phyloP scores from a whole-genome alignment of 2,797 vertebrate genomes.

The Decapterus maruadsi region DNA sequence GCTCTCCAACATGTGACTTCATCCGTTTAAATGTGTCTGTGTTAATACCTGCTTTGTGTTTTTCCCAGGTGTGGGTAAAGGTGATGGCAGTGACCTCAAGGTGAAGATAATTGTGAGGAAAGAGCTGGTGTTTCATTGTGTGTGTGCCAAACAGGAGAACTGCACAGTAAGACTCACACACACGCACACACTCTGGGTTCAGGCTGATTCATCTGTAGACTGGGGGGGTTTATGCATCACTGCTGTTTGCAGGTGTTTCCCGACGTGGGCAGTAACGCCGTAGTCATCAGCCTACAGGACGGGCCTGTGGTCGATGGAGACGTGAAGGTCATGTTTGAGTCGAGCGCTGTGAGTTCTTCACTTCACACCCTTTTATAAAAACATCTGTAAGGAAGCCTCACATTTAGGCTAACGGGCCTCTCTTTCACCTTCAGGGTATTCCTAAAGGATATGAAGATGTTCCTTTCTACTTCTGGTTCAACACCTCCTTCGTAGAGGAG shows the following conservation, averaged over 20 bases:
- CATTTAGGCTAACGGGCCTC: background rate
- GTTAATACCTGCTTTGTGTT: slow-evolving; percentile 5
- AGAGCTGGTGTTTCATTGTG: slow-evolving; percentile 86
- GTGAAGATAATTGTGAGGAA: slow-evolving; percentile 89
- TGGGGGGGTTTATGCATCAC: fast-evolving
- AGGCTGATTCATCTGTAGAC: background rate
- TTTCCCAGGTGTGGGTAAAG: slow-evolving; percentile 90
- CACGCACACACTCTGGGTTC: background rate
- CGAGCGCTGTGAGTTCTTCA: slow-evolving; percentile 87
- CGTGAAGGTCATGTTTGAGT: slow-evolving; percentile 95
- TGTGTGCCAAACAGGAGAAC: slow-evolving; percentile 88
- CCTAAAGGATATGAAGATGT: slow-evolving; percentile 94
- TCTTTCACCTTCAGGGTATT: slow-evolving; percentile 83
- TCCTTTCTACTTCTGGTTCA: slow-evolving; percentile 97
- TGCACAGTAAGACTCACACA: slow-evolving; percentile 87
- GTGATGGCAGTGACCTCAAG: slow-evolving; percentile 91
- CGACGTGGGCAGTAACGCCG: slow-evolving; percentile 88
- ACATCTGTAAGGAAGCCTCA: background rate
- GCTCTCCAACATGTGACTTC: fast-evolving
- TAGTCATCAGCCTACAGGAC: slow-evolving; percentile 88
- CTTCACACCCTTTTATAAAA: background rate
- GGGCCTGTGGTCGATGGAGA: slow-evolving; percentile 91
- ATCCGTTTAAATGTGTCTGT: background rate
- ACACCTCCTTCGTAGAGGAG: slow-evolving; percentile 92
- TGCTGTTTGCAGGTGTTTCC: slow-evolving; percentile 86